phyloP scores from a whole-genome alignment of 1,140 invertebrate genomes.

The Drosophila pandora region DNA sequence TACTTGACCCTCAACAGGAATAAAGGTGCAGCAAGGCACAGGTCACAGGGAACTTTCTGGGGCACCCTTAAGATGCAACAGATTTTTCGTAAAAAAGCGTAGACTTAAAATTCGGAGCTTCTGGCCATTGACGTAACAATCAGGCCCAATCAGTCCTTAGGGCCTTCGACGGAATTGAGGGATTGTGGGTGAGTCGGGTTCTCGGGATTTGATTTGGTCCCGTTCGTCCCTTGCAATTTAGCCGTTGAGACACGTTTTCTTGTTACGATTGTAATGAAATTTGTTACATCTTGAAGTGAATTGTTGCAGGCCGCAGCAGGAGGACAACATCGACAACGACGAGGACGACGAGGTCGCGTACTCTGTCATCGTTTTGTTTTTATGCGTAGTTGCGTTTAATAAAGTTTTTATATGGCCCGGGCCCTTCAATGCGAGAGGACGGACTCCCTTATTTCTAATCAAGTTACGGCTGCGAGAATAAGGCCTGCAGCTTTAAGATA shows the following conservation, averaged over 20 bases:
- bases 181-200: conserved; percentile 16
- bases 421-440: conserved; percentile 9
- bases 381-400: conserved; percentile 81
- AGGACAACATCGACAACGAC: conserved; percentile 9
- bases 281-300: conserved; percentile 79
- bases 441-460: conserved; percentile 59
- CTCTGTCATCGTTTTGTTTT: conserved; percentile 80
- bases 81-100: neutral
- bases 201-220: conserved; percentile 49
- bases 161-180: conserved; percentile 24
- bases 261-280: conserved; percentile 81
- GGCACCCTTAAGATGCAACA: neutral
- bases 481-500: conserved; percentile 67
- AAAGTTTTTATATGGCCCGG: conserved; percentile 70
- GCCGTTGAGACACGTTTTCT: conserved; percentile 79
- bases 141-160: conserved; percentile 60
- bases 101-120: neutral
- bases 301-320: conserved; percentile 49
- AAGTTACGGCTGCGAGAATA: conserved; percentile 62
- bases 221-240: conserved; percentile 68
- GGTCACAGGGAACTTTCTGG: neutral
- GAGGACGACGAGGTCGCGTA: conserved; percentile 60
- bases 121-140: conserved; percentile 5
- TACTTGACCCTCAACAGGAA: neutral
- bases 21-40: neutral